phyloP scores from a whole-genome alignment of 2,888 invertebrate genomes.

The Helicoverpa assulta region DNA sequence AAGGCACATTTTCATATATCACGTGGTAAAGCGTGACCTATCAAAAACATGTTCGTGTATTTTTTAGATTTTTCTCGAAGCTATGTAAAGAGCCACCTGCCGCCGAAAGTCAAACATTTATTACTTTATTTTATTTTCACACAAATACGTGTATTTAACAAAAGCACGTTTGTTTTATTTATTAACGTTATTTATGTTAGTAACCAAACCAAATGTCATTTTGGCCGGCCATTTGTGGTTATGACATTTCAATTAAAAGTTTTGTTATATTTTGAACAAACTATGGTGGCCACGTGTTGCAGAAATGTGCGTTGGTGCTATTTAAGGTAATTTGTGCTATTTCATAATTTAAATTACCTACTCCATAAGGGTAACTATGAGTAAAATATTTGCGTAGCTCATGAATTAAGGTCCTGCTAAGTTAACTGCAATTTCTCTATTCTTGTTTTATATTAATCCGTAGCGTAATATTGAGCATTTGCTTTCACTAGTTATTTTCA shows the following conservation, averaged over 20 bases:
- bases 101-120: conserved; percentile 24
- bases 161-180: conserved; percentile 45
- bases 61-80: conserved; percentile 6
- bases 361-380: no score
- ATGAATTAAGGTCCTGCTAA: no score
- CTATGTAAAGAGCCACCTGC: conserved; percentile 18
- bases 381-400: no score
- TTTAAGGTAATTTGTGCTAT: not conserved
- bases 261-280: conserved; percentile 23
- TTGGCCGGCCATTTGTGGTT: conserved; percentile 42
- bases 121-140: conserved; percentile 25
- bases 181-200: conserved; percentile 51
- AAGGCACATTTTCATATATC: not conserved
- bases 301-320: not conserved
- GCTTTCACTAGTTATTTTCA: no score
- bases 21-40: not conserved
- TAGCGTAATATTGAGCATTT: no score
- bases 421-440: no score
- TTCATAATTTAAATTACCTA: no score
- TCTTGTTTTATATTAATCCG: no score
- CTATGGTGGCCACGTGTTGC: conserved; percentile 15
- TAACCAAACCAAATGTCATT: conserved; percentile 40
- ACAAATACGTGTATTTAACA: conserved; percentile 24
- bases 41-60: not conserved
- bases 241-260: conserved; percentile 39